Percentiles rank a stretch among this genome's conserved stretches.
Evolutionary conservation across 1,140 invertebrate species (phyloP).

Genomic region (Drosophila repleta): DNA sequence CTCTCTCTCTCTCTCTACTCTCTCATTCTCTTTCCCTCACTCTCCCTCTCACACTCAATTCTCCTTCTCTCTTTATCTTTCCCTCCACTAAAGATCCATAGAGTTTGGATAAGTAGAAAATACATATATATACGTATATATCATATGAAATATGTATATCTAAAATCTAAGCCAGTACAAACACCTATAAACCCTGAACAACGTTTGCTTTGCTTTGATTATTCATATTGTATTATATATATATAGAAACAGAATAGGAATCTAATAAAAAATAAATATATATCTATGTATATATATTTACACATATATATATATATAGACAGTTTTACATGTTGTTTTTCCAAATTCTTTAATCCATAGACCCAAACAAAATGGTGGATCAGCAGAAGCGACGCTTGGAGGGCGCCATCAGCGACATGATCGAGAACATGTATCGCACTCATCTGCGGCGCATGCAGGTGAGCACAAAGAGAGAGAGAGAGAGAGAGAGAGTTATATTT

Average conservation of each 20-base stretch:
- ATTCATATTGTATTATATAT: not conserved
- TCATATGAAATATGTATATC: too few relatives aligned
- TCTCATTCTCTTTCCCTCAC: too few relatives aligned
- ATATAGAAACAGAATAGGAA: not conserved
- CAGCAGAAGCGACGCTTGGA: constrained; percentile 91
- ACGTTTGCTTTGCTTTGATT: constrained; percentile 1
- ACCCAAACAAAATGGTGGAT: constrained; percentile 86
- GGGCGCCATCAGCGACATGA: constrained; percentile 90
- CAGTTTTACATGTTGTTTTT: constrained; percentile 9
- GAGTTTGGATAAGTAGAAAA: too few relatives aligned
- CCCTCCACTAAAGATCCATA: too few relatives aligned
- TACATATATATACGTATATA: too few relatives aligned
- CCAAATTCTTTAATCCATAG: constrained; percentile 47
- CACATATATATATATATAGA: constrained; percentile 18
- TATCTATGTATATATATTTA: constrained; percentile 1
- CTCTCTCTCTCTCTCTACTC: too few relatives aligned
- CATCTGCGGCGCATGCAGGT: constrained; percentile 95
- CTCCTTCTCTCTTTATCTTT: too few relatives aligned
- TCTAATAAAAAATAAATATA: not conserved
- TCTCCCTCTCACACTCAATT: too few relatives aligned
- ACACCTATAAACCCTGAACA: not conserved
- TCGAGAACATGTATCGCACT: constrained; percentile 91
- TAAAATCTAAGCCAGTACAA: too few relatives aligned
- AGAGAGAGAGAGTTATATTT: not conserved
- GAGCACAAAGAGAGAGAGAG: constrained; percentile 7